phyloP scores from a whole-genome alignment of 2,113 vertebrate genomes.

The Pavo muticus region DNA sequence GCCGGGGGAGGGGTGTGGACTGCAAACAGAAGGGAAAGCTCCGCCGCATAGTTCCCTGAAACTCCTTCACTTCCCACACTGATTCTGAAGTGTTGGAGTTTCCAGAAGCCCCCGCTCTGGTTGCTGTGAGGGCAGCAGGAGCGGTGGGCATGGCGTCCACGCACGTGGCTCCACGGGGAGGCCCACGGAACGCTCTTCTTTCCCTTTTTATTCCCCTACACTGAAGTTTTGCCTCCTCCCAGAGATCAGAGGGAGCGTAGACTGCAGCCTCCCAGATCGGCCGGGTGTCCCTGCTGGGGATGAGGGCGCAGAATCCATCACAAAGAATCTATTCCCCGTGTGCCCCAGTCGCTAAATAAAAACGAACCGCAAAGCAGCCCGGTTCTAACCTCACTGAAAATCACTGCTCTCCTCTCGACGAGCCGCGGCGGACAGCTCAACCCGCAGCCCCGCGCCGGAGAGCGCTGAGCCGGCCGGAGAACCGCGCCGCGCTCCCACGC shows the following conservation, averaged over 20 bases:
- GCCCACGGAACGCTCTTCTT: neutral
- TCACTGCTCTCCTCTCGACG: neutral
- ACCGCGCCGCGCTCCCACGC: neutral
- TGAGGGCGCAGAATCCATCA: neutral
- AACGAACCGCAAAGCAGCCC: neutral
- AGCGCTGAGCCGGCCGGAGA: neutral
- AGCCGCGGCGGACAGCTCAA: neutral
- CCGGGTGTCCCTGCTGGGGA: neutral
- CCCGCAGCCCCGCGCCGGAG: neutral
- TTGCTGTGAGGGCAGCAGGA: neutral
- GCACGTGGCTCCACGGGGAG: neutral
- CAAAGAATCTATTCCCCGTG: neutral
- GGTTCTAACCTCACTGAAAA: neutral
- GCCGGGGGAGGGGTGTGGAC: neutral
- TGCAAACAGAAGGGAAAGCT: slow-evolving; percentile 35
- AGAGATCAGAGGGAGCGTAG: neutral
- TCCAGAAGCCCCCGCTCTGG: neutral
- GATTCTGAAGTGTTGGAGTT: neutral
- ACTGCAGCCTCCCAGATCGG: neutral
- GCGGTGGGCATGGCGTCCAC: neutral
- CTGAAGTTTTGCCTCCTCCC: neutral
- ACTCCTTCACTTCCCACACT: neutral
- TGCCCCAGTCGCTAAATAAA: neutral
- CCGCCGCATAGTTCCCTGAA: neutral
- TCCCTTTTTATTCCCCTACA: neutral